Evolutionary conservation across 92 coral and sea anemone species (phyloP).

Genomic region (Nematostella vectensis): DNA sequence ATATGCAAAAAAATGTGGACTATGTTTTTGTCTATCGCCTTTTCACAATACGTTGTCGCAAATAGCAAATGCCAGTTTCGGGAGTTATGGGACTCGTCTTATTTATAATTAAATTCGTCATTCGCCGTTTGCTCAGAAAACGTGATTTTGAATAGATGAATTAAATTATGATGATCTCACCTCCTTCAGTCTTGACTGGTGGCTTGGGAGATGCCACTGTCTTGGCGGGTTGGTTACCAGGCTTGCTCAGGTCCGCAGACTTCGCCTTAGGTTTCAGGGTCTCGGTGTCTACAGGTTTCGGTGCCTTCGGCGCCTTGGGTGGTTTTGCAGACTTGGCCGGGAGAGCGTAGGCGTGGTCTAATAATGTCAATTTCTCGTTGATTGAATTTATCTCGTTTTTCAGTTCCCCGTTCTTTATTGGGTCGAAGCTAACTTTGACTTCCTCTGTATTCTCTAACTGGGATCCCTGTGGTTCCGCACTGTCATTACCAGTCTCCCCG

Average conservation of each 20-base stretch:
- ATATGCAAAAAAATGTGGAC: too few relatives aligned
- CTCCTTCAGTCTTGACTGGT: neutral
- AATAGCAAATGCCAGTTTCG: too few relatives aligned
- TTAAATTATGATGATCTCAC: too few relatives aligned
- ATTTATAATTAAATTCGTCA: too few relatives aligned
- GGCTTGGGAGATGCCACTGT: neutral
- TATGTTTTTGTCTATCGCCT: too few relatives aligned
- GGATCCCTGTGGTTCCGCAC: conserved; percentile 10
- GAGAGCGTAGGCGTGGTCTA: conserved; percentile 80
- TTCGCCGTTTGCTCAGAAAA: too few relatives aligned
- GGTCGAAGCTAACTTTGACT: conserved; percentile 12
- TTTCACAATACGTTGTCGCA: too few relatives aligned
- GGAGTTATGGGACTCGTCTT: too few relatives aligned
- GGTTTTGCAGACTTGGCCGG: conserved; percentile 46
- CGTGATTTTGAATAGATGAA: too few relatives aligned
- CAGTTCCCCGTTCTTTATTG: conserved; percentile 18
- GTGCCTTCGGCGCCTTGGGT: conserved; percentile 13
- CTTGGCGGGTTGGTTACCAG: conserved; percentile 7
- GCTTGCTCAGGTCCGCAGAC: conserved; percentile 14
- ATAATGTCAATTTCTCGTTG: conserved; percentile 62
- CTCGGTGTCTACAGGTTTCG: conserved; percentile 10
- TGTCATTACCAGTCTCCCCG: conserved; percentile 17
- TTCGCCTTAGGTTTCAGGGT: conserved; percentile 25
- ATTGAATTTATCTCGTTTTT: conserved; percentile 48
- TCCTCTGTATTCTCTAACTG: conserved; percentile 16